These are phyloP conservation scores for Clamator glandarius DNA, from an alignment of 2,797 vertebrate species.

Conservation along the genomic window DNA sequence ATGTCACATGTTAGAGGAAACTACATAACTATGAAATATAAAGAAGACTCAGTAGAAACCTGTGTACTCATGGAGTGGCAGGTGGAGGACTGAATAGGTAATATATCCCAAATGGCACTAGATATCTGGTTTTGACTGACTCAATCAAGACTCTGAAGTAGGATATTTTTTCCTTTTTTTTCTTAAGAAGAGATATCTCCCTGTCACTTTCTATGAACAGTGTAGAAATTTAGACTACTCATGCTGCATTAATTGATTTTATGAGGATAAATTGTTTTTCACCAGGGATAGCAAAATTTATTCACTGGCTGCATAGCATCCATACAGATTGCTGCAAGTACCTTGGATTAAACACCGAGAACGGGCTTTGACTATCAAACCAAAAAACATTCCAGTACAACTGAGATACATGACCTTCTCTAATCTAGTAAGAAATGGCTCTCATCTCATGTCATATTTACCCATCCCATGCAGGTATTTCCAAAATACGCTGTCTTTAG, in stretches of 20 bases:
- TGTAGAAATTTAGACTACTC: neutral
- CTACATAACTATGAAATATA: neutral
- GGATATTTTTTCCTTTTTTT: neutral
- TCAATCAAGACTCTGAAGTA: neutral
- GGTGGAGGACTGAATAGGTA: neutral
- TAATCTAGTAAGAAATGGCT: no score
- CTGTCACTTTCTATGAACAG: neutral
- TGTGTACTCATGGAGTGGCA: neutral
- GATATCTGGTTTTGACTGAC: neutral
- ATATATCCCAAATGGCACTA: neutral
- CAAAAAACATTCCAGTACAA: neutral
- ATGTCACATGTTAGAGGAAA: neutral
- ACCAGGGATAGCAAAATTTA: neutral
- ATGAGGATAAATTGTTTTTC: neutral
- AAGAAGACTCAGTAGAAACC: neutral
- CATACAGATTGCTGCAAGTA: neutral
- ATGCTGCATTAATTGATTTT: neutral
- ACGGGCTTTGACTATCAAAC: neutral
- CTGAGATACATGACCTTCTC: neutral
- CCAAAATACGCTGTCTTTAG: neutral
- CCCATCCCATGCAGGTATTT: no score
- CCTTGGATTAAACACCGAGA: neutral
- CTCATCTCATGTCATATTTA: no score
- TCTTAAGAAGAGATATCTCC: neutral
- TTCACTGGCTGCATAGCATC: neutral